Evolutionary conservation across 2,113 vertebrate species (phyloP), one percentile per base, ranked within the genome.

Genomic region (Vulpes ferrilata): DNA sequence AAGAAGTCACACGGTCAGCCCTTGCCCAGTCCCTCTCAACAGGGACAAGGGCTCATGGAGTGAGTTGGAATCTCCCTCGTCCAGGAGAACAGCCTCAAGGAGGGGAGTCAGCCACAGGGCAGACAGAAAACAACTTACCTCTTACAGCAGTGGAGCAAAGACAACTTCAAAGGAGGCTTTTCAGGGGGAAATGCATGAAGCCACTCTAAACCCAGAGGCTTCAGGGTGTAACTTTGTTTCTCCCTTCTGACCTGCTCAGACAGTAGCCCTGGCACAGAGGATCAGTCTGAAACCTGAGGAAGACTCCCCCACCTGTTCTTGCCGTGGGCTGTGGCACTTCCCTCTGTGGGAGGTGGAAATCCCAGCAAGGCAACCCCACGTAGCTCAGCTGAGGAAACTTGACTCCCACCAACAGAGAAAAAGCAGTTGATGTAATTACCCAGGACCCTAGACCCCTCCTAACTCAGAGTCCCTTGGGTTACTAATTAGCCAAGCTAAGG

Each of bases 281-380:
- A 76, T 7, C 22, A 8, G 22, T 60, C 20, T 69, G 30, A 81
- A 69, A 11, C 51, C 51, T 3, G 32, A 91, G 59, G 62, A 27
- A 4, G 1, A 3, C 32, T 20, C 22, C 16, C n/a, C 17, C 11
- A 19, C 55, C 38, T 11, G 4, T 3, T 78, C 16, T 76, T 55
- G 25, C 12, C 0, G n/a, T 4, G 17, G 23, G 35, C n/a, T 64
- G 11, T 0, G 3, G 30, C 0, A 38, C 53, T 64, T 57, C 22
- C 62, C 4, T 35, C 8, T 79, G 38, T 38, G 43, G 20, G 57
- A 15, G 17, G 43, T 53, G 71, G 84, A 89, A 81, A 51, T 90
- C 57, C 84, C 81, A 73, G 57, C 25, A 12, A 74, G 78, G 64
- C 84, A 71, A 27, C 11, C 15, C 51, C 11, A 8, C 7, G 35